Percentiles rank a stretch among this genome's conserved stretches.
Conservation (phyloP, 2,888 invertebrate species). For the Ernsta delagoae region DNA sequence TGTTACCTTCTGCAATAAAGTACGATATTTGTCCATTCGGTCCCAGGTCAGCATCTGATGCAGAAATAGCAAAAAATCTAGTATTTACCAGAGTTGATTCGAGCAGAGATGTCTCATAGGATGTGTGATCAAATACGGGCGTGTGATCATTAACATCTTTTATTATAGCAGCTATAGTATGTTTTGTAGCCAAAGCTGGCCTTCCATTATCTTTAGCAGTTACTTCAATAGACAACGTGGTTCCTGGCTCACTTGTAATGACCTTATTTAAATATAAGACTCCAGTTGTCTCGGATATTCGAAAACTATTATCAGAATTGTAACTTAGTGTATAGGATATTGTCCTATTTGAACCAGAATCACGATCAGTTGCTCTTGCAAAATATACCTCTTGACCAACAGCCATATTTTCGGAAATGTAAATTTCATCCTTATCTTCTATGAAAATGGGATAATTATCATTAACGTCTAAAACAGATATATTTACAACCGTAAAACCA, state of each 20-base stretch:
- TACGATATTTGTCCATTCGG: constrained; percentile 92
- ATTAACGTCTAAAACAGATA: constrained; percentile 94
- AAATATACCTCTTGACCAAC: constrained; percentile 97
- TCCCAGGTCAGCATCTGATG: constrained; percentile 95
- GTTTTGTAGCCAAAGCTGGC: constrained; percentile 90
- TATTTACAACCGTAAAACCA: constrained; percentile 91
- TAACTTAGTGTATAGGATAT: constrained; percentile 92
- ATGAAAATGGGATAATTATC: constrained; percentile 95
- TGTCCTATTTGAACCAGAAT: constrained; percentile 94
- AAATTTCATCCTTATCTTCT: constrained; percentile 91
- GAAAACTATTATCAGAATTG: constrained; percentile 92
- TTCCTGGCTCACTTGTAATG: constrained; percentile 89
- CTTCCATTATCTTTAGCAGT: constrained; percentile 94
- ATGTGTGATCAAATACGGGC: constrained; percentile 95
- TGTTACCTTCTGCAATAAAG: constrained; percentile 93
- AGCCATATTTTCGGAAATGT: constrained; percentile 94
- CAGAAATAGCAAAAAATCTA: constrained; percentile 94
- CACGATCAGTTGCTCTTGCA: constrained; percentile 93
- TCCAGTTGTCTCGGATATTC: constrained; percentile 94
- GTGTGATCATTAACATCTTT: constrained; percentile 98
- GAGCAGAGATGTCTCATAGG: constrained; percentile 95
- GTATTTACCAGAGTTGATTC: constrained; percentile 97
- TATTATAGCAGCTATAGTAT: constrained; percentile 89
- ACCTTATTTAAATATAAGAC: constrained; percentile 95
- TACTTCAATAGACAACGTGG: constrained; percentile 89